These are phyloP conservation scores for Eulithis prunata DNA, from an alignment of 2,888 invertebrate species.

Conservation along the genomic window DNA sequence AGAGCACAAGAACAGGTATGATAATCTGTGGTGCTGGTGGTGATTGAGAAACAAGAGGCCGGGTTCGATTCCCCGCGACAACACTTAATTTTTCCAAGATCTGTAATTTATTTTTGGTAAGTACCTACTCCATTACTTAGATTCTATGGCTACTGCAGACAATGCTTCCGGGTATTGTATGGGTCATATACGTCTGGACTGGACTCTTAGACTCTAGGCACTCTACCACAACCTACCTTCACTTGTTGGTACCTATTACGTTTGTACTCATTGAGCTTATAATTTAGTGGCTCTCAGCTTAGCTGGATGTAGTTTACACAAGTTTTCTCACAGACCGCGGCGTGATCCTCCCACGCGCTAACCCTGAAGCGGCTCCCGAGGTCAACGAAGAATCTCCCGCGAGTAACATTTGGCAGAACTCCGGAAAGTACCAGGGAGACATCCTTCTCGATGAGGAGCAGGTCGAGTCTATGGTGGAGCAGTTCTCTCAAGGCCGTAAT, in stretches of 20 bases:
- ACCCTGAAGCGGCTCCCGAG: conserved; percentile 37
- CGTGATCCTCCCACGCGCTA: conserved; percentile 43
- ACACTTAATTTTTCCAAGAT: background rate
- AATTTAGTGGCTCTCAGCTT: too few relatives aligned
- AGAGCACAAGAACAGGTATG: conserved; percentile 54
- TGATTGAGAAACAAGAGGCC: background rate
- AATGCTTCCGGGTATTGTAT: too few relatives aligned
- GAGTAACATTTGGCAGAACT: conserved; percentile 54
- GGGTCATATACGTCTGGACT: too few relatives aligned
- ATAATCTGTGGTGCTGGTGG: background rate
- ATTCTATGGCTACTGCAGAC: too few relatives aligned
- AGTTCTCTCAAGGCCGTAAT: conserved; percentile 51
- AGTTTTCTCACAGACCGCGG: conserved; percentile 34
- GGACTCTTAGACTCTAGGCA: too few relatives aligned
- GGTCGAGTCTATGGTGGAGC: conserved; percentile 51
- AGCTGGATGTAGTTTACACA: background rate
- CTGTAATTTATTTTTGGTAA: too few relatives aligned
- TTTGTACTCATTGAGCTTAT: too few relatives aligned
- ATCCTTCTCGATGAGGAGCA: conserved; percentile 57
- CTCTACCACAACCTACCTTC: too few relatives aligned
- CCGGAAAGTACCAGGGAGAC: conserved; percentile 65
- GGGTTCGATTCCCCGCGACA: too few relatives aligned
- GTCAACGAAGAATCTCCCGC: conserved; percentile 29
- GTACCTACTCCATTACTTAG: too few relatives aligned
- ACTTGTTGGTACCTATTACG: too few relatives aligned